These are phyloP conservation scores for Ditylenchus weischeri DNA, from an alignment of 2,888 invertebrate species.

Conservation along the genomic window DNA sequence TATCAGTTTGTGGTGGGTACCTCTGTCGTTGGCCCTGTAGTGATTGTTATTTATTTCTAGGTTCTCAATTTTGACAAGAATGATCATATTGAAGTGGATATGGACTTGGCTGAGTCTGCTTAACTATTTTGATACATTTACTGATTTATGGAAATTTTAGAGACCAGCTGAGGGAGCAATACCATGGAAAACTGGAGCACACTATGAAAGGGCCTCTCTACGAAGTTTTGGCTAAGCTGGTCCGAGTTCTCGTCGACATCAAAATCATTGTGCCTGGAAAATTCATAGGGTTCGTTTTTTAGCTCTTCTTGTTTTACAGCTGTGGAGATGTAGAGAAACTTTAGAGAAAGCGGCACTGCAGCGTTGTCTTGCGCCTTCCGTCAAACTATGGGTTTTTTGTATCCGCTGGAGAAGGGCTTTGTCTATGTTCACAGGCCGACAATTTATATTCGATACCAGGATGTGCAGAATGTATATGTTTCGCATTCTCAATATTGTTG, in stretches of 20 bases:
- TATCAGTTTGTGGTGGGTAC: slow-evolving; percentile 87
- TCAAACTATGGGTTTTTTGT: slow-evolving; percentile 91
- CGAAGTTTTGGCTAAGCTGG: slow-evolving; percentile 89
- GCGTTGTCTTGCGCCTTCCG: slow-evolving; percentile 93
- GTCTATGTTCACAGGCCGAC: slow-evolving; percentile 98
- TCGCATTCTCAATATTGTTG: no score
- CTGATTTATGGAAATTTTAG: slow-evolving; percentile 53
- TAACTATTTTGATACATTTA: slow-evolving; percentile 12
- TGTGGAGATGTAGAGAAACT: slow-evolving; percentile 11
- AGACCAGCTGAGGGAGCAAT: slow-evolving; percentile 85
- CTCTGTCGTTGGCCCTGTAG: no score
- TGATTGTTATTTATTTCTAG: background rate
- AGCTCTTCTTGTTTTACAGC: background rate
- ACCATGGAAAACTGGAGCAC: slow-evolving; percentile 83
- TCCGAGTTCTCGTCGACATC: slow-evolving; percentile 89
- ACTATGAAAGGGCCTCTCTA: slow-evolving; percentile 87
- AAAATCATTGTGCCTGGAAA: slow-evolving; percentile 90
- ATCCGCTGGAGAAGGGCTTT: slow-evolving; percentile 90
- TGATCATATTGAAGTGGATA: slow-evolving; percentile 89
- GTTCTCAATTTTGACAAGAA: slow-evolving; percentile 75
- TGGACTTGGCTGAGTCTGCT: slow-evolving; percentile 30
- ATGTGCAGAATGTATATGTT: slow-evolving; percentile 61
- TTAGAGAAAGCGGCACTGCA: slow-evolving; percentile 68
- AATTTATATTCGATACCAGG: slow-evolving; percentile 93
- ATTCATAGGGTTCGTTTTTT: slow-evolving; percentile 74